A percentile compares a stretch with the other conserved stretches of the same genome.
Conservation (phyloP, 2,797 vertebrate genomes). For the Jordanella pulchra region DNA sequence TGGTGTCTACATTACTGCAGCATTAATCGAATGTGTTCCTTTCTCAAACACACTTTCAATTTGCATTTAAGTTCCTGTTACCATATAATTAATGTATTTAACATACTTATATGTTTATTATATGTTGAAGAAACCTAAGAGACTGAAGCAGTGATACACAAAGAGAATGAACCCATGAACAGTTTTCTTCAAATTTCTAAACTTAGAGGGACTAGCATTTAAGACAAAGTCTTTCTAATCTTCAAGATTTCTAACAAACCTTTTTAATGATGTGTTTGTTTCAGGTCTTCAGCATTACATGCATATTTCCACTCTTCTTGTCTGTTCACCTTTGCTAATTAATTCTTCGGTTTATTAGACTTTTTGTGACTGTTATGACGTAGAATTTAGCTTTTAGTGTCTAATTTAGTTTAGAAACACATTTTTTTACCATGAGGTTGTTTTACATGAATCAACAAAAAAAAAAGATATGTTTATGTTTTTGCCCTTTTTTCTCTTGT, state of each 20-base stretch:
- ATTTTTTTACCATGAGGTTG: not conserved
- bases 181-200: not conserved
- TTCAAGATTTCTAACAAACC: too few relatives aligned
- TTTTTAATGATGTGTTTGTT: not conserved
- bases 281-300: not conserved
- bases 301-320: not conserved
- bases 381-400: not conserved
- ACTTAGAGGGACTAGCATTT: not conserved
- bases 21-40: not conserved
- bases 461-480: too few relatives aligned
- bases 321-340: too few relatives aligned
- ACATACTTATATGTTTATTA: not conserved
- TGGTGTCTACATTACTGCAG: too few relatives aligned
- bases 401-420: not conserved
- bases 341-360: too few relatives aligned
- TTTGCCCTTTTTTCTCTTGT: too few relatives aligned
- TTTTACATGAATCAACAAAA: not conserved
- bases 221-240: not conserved
- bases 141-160: not conserved
- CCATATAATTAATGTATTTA: not conserved
- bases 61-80: not conserved
- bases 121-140: not conserved
- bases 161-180: not conserved
- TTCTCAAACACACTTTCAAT: not conserved
- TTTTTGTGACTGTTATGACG: too few relatives aligned